Conservation (phyloP, 2,797 vertebrate species). For the Mus spretus region DNA sequence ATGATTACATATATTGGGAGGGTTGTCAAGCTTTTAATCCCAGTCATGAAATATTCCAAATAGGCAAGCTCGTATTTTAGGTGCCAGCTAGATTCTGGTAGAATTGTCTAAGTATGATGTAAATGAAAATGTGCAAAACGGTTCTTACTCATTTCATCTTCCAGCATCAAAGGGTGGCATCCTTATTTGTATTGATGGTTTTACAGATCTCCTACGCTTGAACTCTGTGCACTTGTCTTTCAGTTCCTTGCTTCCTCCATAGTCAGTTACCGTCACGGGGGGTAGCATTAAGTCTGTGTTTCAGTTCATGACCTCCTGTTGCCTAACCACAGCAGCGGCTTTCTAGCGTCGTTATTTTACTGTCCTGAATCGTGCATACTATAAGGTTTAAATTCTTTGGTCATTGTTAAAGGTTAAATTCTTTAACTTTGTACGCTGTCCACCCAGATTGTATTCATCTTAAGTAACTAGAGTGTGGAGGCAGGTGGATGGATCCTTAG, state of each 20-base stretch:
- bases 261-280: neutral
- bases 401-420: neutral
- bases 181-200: neutral
- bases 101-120: conserved; percentile 11
- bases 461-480: neutral
- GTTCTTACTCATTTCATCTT: conserved; percentile 2
- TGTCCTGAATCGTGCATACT: neutral
- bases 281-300: neutral
- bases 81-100: neutral
- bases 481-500: neutral
- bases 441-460: neutral
- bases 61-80: neutral
- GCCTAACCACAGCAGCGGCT: neutral
- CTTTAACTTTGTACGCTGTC: neutral
- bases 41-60: conserved; percentile 7
- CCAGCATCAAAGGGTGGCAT: neutral
- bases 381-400: conserved; percentile 20
- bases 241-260: neutral
- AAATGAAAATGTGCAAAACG: neutral
- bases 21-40: conserved; percentile 33
- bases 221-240: neutral
- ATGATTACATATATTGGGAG: neutral
- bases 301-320: neutral
- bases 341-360: neutral
- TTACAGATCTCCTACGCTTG: conserved; percentile 11